A percentile compares a stretch with the other conserved stretches of the same genome.
Conservation (phyloP, 2,888 invertebrate species). For the Xylophagus ater region DNA sequence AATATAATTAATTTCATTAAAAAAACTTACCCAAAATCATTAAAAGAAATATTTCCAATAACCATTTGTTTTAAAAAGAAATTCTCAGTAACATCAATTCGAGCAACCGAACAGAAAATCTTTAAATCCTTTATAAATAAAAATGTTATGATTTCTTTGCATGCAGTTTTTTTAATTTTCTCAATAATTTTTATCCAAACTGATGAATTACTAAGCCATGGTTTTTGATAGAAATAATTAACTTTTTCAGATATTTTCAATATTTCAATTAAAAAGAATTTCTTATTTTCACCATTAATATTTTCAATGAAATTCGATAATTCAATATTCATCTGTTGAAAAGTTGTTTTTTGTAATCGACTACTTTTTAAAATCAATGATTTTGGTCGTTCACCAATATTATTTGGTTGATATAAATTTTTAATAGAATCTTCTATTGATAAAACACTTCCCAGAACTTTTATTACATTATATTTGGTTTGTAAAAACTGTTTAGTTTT, state of each 20-base stretch:
- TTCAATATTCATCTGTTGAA: slow-evolving; percentile 3
- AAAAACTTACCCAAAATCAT: slow-evolving; percentile 2
- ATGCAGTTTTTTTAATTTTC: slow-evolving; percentile 4
- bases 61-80: slow-evolving; percentile 6
- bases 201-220: background rate
- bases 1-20: background rate
- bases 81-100: slow-evolving; percentile 4
- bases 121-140: background rate
- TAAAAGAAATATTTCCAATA: background rate
- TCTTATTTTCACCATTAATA: too few relatives aligned
- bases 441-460: slow-evolving; percentile 22
- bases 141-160: slow-evolving; percentile 3
- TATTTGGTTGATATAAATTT: slow-evolving; percentile 22
- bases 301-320: background rate
- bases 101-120: slow-evolving; percentile 8
- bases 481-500: slow-evolving; percentile 14
- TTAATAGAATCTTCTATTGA: slow-evolving; percentile 21
- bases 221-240: slow-evolving; percentile 3
- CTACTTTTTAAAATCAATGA: slow-evolving; percentile 7
- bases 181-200: slow-evolving; percentile 6
- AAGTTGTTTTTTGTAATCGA: background rate
- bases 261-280: slow-evolving; percentile 4
- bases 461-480: slow-evolving; percentile 20
- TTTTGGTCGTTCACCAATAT: slow-evolving; percentile 26
- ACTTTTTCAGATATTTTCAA: slow-evolving; percentile 2